Base-by-base conservation (phyloP, 2,113 vertebrate species). In the Prionailurus bengalensis region DNA sequence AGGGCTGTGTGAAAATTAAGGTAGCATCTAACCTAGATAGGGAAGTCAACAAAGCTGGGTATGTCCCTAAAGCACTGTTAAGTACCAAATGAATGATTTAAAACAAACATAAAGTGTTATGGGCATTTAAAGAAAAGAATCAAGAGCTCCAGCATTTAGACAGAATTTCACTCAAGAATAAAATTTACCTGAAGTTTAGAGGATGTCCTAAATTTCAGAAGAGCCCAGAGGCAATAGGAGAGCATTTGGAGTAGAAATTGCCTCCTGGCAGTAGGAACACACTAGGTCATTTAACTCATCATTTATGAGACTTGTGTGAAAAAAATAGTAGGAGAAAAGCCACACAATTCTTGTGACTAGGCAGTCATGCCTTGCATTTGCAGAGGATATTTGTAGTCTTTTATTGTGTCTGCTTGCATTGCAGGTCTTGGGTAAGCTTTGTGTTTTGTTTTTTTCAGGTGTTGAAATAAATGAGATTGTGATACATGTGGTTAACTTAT, bases 401-500 rank as follows among this genome's bases (percentile, higher is more conserved):
- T 27, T 63, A 4, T 89, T 39, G 23, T 79, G 55, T 87, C 94
- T 58, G 36, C 27, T 92, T 86, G 31, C 86, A 5, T 93, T 95
- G 42, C 29, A 82, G 76, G 48, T 95, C 73, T 91, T 94, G 42
- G 3, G 21, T 78, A 36, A 55, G n/a, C 36, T 61, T 91, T 94
- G 8, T 45, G 0, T 61, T 92, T 97, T 89, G 3, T 31, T 79
- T 82, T 94, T 93, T 61, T 36, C 31, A 74, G 39, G 55, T 83
- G 16, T 89, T 85, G 48, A 83, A 93, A 68, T 89, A 83, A 96
- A 42, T 84, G 31, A 89, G 78, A 85, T 86, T 80, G 25, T 91
- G 55, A 65, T 78, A 45, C 70, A 70, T 89, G 36, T 39, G 31
- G 13, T 74, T 78, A 48, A 82, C 29, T 81, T 93, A 92, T 23